A percentile compares a stretch with the other conserved stretches of the same genome.
Conservation (phyloP, 1,140 invertebrate genomes). For the Paracyclopina nana region DNA sequence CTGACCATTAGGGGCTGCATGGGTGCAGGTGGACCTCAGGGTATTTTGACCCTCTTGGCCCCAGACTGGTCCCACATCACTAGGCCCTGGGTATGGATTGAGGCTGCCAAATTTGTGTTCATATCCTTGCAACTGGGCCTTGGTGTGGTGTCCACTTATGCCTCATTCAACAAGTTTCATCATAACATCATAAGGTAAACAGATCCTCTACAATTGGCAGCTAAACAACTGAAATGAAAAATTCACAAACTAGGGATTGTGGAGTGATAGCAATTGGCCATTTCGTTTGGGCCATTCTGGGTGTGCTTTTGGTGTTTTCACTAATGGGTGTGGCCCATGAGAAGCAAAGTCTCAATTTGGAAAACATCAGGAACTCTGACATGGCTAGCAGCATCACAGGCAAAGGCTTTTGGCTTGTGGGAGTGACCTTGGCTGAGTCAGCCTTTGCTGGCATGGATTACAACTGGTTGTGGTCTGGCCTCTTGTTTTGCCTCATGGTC, state of each 20-base stretch:
- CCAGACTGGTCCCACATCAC: background rate
- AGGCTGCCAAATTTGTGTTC: background rate
- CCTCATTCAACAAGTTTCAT: background rate
- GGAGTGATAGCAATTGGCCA: slow-evolving; percentile 1
- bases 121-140: slow-evolving; percentile 2
- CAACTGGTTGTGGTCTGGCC: background rate
- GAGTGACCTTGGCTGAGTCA: background rate
- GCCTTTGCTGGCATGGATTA: background rate
- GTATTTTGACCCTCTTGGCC: background rate
- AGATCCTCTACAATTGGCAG: background rate
- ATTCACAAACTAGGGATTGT: background rate
- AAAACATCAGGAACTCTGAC: background rate
- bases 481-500: slow-evolving; percentile 2
- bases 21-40: background rate
- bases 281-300: background rate
- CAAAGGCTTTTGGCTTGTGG: slow-evolving; percentile 2
- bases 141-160: background rate
- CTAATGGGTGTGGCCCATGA: background rate
- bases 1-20: slow-evolving; percentile 1
- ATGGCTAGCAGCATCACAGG: background rate
- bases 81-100: slow-evolving; percentile 1
- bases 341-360: background rate
- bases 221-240: no score
- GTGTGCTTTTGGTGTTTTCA: background rate
- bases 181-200: background rate